Evolutionary conservation across 2,797 vertebrate species (phyloP).

Genomic region (Amazona ochrocephala): DNA sequence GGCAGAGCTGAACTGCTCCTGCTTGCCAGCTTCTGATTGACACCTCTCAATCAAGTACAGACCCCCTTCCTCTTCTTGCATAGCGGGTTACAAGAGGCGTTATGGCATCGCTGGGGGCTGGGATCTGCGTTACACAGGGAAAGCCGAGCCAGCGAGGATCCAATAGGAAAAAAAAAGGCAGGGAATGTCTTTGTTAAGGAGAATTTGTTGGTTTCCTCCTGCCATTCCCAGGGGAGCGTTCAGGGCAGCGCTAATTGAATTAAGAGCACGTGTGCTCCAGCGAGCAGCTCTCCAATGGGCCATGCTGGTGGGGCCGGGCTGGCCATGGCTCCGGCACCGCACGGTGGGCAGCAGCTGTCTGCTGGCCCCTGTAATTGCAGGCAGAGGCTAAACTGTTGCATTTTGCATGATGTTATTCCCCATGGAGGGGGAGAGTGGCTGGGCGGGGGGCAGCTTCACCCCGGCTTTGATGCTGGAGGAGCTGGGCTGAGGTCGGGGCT

Average conservation of each 20-base stretch:
- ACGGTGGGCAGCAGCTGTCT: constrained; percentile 76
- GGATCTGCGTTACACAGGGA: constrained; percentile 71
- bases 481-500: not conserved
- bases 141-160: constrained; percentile 67
- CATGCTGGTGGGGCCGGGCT: constrained; percentile 53
- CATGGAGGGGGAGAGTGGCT: accelerated
- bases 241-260: constrained; percentile 92
- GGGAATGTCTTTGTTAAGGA: constrained; percentile 88
- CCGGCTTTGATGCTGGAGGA: not conserved
- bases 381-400: constrained; percentile 64
- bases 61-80: not conserved
- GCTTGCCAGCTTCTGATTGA: not conserved
- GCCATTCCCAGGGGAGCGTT: constrained; percentile 84
- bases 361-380: constrained; percentile 28
- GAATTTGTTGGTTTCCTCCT: constrained; percentile 77
- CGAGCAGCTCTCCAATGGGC: constrained; percentile 25
- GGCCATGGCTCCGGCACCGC: constrained; percentile 76
- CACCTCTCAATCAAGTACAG: not conserved
- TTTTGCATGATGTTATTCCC: constrained; percentile 70
- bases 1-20: not conserved
- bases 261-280: constrained; percentile 80
- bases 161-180: not conserved
- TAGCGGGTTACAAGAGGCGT: not conserved
- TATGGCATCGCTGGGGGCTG: accelerated
- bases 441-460: not conserved